Evolutionary conservation across 2,888 invertebrate species (phyloP), one percentile per base, ranked within the genome.

Genomic region (Didymodactylos carnosus): DNA sequence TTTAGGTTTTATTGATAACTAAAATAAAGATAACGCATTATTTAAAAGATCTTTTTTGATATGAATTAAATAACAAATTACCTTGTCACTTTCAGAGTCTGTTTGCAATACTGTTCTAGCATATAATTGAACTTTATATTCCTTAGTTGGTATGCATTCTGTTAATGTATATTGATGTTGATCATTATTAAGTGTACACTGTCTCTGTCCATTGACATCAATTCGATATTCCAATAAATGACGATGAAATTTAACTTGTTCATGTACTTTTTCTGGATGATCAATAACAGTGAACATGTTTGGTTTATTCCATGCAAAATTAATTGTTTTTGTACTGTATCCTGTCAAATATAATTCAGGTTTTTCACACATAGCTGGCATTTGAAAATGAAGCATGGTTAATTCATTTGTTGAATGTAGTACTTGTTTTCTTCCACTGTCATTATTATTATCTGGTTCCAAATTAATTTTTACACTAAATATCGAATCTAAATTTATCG

Each of bases 271-370:
- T 29, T 80, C 80, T 2, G 79, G 78, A 71, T 80, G 80, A 53
- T 78, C 76, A 76, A 80, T 80, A 0, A 81, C 81, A 10, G 80
- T 78, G 77, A 80, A 80, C 43, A 83, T 78, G 39, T 79, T 75
- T 14, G 83, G 83, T 75, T 81, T 82, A 76, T 83, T 81, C 83
- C 83, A 83, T 77, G 80, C 81, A 39, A 83, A 77, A 71, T 80
- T 78, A 40, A 81, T 80, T 23, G 81, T 79, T 53, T 78, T 79
- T 73, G 79, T 78, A 29, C 81, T 80, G 77, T 80, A 82, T 23
- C 80, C 80, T 14, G 80, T 79, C 19, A 83, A 74, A 35, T 80
- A 76, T 8, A 81, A 77, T n/a, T 71, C 43, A 13, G 82, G 82
- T 0, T 81, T 80, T 72, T 81, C 81, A 29, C 81, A 80, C 2